Conservation (phyloP, 1,140 invertebrate genomes). For the Papilio aristodemus region DNA sequence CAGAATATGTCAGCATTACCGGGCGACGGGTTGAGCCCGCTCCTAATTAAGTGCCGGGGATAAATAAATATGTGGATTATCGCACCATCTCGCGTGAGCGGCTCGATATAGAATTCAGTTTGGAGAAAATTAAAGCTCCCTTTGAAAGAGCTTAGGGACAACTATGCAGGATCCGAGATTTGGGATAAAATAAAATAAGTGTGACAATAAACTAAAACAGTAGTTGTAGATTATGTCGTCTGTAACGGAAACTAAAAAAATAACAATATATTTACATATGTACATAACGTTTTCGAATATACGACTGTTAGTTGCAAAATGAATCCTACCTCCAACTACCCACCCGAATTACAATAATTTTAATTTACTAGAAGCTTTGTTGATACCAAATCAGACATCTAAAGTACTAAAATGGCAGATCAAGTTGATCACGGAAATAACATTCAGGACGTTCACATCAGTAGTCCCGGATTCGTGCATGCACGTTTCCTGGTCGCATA, state of each 20-base stretch:
- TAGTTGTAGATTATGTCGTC: too few relatives aligned
- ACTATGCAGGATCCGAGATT: background rate
- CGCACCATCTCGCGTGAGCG: slow-evolving; percentile 55
- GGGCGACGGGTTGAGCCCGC: slow-evolving; percentile 42
- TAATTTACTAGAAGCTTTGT: too few relatives aligned
- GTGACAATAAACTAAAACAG: background rate
- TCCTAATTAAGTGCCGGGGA: slow-evolving; percentile 57
- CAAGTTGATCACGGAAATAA: background rate
- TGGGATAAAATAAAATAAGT: background rate
- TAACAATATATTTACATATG: too few relatives aligned
- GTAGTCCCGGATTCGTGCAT: background rate
- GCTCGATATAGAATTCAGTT: slow-evolving; percentile 39
- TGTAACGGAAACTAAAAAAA: too few relatives aligned
- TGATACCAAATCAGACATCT: too few relatives aligned
- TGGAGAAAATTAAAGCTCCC: slow-evolving; percentile 33
- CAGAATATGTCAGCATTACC: slow-evolving; percentile 54
- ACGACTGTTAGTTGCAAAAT: too few relatives aligned
- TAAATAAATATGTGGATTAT: slow-evolving; percentile 72
- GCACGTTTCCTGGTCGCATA: background rate
- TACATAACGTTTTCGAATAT: too few relatives aligned
- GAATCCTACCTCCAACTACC: too few relatives aligned
- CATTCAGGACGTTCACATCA: background rate
- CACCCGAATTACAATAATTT: too few relatives aligned
- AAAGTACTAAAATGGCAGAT: too few relatives aligned
- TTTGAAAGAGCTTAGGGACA: background rate